These are phyloP conservation scores for Diadromus collaris DNA, from an alignment of 2,888 invertebrate genomes.

Conservation along the genomic window DNA sequence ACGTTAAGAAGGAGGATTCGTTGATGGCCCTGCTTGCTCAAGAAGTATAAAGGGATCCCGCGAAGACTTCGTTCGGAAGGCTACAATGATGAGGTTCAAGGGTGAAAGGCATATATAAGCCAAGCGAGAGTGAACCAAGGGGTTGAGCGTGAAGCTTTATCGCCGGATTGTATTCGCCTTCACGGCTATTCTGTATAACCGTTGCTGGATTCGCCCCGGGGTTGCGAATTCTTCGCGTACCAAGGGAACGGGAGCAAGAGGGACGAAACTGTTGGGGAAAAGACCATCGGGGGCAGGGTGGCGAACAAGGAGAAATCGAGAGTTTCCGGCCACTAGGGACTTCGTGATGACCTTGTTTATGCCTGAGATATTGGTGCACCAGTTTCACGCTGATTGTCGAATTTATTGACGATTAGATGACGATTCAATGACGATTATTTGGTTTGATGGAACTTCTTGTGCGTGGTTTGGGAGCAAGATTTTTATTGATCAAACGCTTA, in stretches of 20 bases:
- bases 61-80: slow-evolving; percentile 30
- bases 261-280: slow-evolving; percentile 9
- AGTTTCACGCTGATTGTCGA: slow-evolving; percentile 24
- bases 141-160: slow-evolving; percentile 34
- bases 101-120: slow-evolving; percentile 34
- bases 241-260: slow-evolving; percentile 10
- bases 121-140: slow-evolving; percentile 35
- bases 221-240: slow-evolving; percentile 32
- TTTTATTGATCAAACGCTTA: too few relatives aligned
- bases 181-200: slow-evolving; percentile 12
- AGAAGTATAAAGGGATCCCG: slow-evolving; percentile 29
- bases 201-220: slow-evolving; percentile 1
- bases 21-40: slow-evolving; percentile 26
- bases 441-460: neutral
- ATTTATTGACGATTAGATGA: neutral
- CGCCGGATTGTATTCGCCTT: slow-evolving; percentile 11
- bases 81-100: slow-evolving; percentile 45
- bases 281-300: neutral
- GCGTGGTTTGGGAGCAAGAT: too few relatives aligned
- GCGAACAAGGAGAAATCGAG: slow-evolving; percentile 13
- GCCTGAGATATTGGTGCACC: slow-evolving; percentile 14
- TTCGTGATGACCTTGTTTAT: slow-evolving; percentile 48
- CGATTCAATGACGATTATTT: neutral
- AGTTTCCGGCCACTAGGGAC: slow-evolving; percentile 25
- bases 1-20: slow-evolving; percentile 29